phyloP scores from a whole-genome alignment of 2,113 vertebrate genomes.

The Amblyopsis rosae region DNA sequence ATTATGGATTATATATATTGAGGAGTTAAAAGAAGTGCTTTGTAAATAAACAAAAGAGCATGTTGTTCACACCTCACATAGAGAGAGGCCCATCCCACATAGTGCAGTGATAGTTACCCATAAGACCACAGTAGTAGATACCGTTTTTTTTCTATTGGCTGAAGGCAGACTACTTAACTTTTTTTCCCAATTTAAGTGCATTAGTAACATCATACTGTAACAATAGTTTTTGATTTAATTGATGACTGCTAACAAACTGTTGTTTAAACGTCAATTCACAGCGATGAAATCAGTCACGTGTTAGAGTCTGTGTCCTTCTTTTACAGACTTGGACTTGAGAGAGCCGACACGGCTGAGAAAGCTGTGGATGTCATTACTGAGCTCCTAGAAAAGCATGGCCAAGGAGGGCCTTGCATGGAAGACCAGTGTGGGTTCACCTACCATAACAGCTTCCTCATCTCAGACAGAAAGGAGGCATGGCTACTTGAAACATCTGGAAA shows the following conservation, averaged over 20 bases:
- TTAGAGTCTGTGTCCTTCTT: background rate
- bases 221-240: background rate
- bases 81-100: too few species aligned
- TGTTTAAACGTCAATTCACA: background rate
- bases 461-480: constrained; percentile 91
- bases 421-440: constrained; percentile 84
- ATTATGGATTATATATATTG: too few species aligned
- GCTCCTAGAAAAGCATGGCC: constrained; percentile 88
- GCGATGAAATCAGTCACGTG: background rate
- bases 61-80: too few species aligned
- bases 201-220: too few species aligned
- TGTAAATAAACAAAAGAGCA: too few species aligned
- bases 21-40: too few species aligned
- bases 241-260: background rate
- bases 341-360: constrained; percentile 88
- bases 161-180: too few species aligned
- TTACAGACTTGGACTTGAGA: constrained; percentile 91
- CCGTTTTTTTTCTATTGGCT: too few species aligned
- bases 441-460: constrained; percentile 96
- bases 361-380: constrained; percentile 85
- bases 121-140: too few species aligned
- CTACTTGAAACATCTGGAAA: constrained; percentile 92
- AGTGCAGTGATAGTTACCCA: too few species aligned
- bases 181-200: too few species aligned
- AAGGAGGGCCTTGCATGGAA: constrained; percentile 93